Conservation (phyloP, 2,113 vertebrate species). For the Dolichallabes microphthalmus region DNA sequence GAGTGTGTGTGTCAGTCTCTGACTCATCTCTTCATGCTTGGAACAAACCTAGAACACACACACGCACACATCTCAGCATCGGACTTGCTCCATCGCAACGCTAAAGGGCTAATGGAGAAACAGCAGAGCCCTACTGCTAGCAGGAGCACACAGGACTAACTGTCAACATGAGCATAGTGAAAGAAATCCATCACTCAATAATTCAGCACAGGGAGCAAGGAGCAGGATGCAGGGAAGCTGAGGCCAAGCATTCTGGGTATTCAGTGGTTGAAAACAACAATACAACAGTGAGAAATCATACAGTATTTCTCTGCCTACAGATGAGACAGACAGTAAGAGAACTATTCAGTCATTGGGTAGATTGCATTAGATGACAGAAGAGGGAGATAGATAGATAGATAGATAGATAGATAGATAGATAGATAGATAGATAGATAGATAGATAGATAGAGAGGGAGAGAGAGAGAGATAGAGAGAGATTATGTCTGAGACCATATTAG, state of each 20-base stretch:
- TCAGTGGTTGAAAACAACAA: slow-evolving; percentile 23
- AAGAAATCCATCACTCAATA: slow-evolving; percentile 53
- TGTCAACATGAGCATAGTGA: slow-evolving; percentile 52
- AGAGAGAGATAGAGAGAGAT: slow-evolving; percentile 24
- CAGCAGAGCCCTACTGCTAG: slow-evolving; percentile 22
- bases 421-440: not conserved
- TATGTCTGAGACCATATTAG: slow-evolving; percentile 19
- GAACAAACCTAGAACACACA: slow-evolving; percentile 30
- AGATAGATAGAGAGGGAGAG: not conserved
- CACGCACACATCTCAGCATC: not conserved
- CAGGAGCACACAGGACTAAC: slow-evolving; percentile 37
- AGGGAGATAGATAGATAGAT: not conserved
- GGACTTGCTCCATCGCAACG: not conserved
- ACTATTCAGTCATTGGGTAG: slow-evolving; percentile 24
- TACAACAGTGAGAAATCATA: slow-evolving; percentile 28
- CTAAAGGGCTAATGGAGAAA: slow-evolving; percentile 39
- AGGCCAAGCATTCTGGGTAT: slow-evolving; percentile 34
- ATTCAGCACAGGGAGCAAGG: slow-evolving; percentile 45
- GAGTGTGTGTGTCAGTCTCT: slow-evolving; percentile 49
- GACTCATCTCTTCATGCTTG: slow-evolving; percentile 37
- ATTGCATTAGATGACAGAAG: slow-evolving; percentile 37
- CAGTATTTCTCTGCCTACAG: slow-evolving; percentile 39
- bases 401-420: not conserved
- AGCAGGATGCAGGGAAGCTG: slow-evolving; percentile 24
- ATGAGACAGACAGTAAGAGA: slow-evolving; percentile 34